These are phyloP conservation scores for Corythornis cristatus DNA, from an alignment of 2,113 vertebrate species.

Conservation along the genomic window DNA sequence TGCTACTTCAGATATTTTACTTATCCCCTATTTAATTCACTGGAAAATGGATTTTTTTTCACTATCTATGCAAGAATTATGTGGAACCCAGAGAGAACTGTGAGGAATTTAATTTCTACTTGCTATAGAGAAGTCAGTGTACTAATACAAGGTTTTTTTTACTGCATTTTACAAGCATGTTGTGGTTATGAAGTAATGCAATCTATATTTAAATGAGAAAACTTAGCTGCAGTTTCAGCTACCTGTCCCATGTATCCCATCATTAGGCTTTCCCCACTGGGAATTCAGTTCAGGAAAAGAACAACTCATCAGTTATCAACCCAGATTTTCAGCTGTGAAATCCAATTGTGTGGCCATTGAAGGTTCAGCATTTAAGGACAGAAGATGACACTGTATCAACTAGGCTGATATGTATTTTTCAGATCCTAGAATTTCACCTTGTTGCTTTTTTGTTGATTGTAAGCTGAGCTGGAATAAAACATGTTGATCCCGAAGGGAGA, in stretches of 20 bases:
- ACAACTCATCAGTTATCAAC: background rate
- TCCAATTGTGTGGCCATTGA: background rate
- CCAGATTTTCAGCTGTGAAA: background rate
- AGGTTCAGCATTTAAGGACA: background rate
- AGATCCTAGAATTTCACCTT: background rate
- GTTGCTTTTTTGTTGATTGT: background rate
- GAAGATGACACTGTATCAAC: background rate
- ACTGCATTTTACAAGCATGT: background rate
- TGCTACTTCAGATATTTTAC: background rate
- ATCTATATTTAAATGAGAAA: background rate
- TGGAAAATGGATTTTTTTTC: background rate
- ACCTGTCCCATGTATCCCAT: too few relatives aligned
- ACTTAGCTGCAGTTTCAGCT: background rate
- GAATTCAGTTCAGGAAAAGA: background rate
- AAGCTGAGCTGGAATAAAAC: background rate
- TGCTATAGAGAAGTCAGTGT: background rate
- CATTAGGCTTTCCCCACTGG: background rate
- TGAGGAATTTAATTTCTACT: background rate
- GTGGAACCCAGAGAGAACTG: background rate
- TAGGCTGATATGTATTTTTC: fast-evolving
- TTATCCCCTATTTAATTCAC: background rate
- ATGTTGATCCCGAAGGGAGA: background rate
- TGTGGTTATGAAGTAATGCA: background rate
- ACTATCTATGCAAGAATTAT: background rate
- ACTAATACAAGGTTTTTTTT: background rate